phyloP scores from a whole-genome alignment of 2,113 vertebrate genomes.

The Datnioides undecimradiatus region DNA sequence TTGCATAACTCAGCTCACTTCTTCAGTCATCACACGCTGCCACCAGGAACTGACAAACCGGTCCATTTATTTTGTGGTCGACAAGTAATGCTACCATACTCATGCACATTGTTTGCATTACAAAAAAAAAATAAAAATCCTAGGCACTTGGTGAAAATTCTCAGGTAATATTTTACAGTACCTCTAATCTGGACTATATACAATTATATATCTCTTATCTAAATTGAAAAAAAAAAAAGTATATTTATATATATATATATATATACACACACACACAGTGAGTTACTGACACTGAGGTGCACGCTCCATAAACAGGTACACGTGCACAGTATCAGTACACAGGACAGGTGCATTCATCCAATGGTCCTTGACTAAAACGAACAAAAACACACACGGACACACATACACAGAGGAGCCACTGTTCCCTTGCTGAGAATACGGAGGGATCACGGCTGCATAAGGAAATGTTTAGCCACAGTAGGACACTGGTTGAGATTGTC shows the following conservation, averaged over 20 bases:
- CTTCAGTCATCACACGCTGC: constrained; percentile 47
- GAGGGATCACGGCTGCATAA: constrained; percentile 46
- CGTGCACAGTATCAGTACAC: constrained; percentile 22
- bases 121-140: constrained; percentile 21
- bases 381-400: constrained; percentile 12
- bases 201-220: constrained; percentile 55
- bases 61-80: constrained; percentile 56
- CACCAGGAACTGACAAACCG: constrained; percentile 39
- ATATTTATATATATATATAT: neutral
- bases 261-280: constrained; percentile 30
- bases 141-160: constrained; percentile 80
- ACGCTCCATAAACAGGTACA: constrained; percentile 7
- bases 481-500: constrained; percentile 74
- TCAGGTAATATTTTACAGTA: constrained; percentile 70
- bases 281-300: constrained; percentile 34
- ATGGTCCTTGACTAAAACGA: constrained; percentile 33
- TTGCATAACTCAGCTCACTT: constrained; percentile 13
- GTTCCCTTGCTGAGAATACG: constrained; percentile 52
- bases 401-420: neutral
- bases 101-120: constrained; percentile 66
- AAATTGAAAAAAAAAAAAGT: constrained; percentile 34
- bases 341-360: constrained; percentile 29
- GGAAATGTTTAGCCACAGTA: constrained; percentile 54
- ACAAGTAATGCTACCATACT: constrained; percentile 64
- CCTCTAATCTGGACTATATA: constrained; percentile 62